phyloP scores from a whole-genome alignment of 2,888 invertebrate species.

The Alviniconcha strummeri region DNA sequence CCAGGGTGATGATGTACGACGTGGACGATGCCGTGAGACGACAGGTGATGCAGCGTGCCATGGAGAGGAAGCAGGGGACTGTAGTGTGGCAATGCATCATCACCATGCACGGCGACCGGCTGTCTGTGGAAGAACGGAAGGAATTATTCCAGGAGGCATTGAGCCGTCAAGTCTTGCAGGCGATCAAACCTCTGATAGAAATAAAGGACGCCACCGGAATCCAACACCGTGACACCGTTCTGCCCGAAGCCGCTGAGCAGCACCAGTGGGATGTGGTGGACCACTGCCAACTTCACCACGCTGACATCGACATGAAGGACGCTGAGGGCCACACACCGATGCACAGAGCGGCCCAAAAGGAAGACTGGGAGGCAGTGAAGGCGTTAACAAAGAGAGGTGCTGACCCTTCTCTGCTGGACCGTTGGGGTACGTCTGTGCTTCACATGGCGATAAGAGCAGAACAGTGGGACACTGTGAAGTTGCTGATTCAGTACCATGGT shows the following conservation, averaged over 20 bases:
- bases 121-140: too few relatives aligned
- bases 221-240: not conserved
- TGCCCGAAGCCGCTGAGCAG: not conserved
- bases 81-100: conserved; percentile 7
- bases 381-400: not conserved
- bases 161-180: too few relatives aligned
- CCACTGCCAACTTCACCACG: not conserved
- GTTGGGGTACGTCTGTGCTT: too few relatives aligned
- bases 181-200: too few relatives aligned
- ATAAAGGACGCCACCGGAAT: not conserved
- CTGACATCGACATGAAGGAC: conserved; percentile 14
- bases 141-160: too few relatives aligned
- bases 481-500: not conserved
- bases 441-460: too few relatives aligned
- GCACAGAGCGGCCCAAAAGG: conserved; percentile 8
- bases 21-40: conserved; percentile 12
- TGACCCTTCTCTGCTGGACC: not conserved
- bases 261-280: conserved; percentile 21
- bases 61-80: not conserved
- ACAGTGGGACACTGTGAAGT: too few relatives aligned
- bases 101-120: too few relatives aligned
- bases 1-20: conserved; percentile 8
- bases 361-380: conserved; percentile 14
- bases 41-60: conserved; percentile 7
- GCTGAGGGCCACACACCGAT: not conserved